Evolutionary conservation across 2,113 vertebrate species (phyloP).

Genomic region (Cebidichthys violaceus): DNA sequence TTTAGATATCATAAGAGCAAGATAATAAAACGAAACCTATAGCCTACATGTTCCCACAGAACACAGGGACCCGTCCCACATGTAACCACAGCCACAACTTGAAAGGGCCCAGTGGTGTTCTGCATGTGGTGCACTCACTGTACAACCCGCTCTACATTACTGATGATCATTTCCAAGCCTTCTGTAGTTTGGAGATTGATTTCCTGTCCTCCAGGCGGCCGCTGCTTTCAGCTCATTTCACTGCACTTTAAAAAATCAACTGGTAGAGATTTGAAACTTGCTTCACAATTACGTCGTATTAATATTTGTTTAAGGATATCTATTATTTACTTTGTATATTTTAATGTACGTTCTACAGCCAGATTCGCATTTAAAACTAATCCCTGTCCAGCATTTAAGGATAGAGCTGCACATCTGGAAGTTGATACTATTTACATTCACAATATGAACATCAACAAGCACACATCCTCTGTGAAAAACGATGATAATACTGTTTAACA

Average conservation of each 20-base stretch:
- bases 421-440: neutral
- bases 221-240: constrained; percentile 35
- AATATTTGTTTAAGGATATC: neutral
- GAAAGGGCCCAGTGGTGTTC: neutral
- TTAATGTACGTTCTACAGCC: neutral
- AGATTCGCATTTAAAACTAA: too few relatives aligned
- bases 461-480: neutral
- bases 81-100: neutral
- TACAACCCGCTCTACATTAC: neutral
- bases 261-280: constrained; percentile 20
- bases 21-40: neutral
- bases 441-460: neutral
- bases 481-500: neutral
- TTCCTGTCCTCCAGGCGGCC: constrained; percentile 26
- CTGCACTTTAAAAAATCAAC: constrained; percentile 38
- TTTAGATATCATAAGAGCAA: neutral
- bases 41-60: neutral
- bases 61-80: neutral
- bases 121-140: neutral
- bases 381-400: constrained; percentile 3
- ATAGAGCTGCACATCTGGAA: neutral
- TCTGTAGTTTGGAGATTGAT: constrained; percentile 32
- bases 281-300: constrained; percentile 1
- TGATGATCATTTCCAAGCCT: neutral
- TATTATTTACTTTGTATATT: neutral